Conservation (phyloP, 2,113 vertebrate genomes). For the Proterorhinus semilunaris region DNA sequence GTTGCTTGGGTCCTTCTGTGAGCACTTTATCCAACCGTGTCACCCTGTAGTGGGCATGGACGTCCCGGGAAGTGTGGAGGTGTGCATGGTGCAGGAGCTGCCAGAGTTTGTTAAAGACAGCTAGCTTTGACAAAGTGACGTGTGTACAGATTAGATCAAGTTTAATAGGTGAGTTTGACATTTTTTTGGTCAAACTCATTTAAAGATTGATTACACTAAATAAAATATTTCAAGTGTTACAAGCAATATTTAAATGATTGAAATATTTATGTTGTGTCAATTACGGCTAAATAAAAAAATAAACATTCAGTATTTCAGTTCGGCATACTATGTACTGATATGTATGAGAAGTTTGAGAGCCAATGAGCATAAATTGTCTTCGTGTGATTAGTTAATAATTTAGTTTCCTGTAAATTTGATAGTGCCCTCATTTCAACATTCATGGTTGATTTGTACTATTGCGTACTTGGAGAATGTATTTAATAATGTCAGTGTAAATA, state of each 20-base stretch:
- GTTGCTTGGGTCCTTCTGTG: slow-evolving; percentile 80
- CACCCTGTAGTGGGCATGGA: slow-evolving; percentile 88
- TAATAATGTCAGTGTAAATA: slow-evolving; percentile 70
- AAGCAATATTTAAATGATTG: too few species aligned
- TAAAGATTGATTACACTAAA: too few species aligned
- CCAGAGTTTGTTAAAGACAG: slow-evolving; percentile 84
- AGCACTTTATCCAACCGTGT: slow-evolving; percentile 79
- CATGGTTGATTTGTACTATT: slow-evolving; percentile 17
- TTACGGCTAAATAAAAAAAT: too few species aligned
- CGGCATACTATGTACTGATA: too few species aligned
- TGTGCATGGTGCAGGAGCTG: slow-evolving; percentile 81
- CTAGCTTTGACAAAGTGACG: slow-evolving; percentile 58
- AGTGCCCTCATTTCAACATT: background rate
- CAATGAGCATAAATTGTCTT: background rate
- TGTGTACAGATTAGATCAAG: slow-evolving; percentile 26
- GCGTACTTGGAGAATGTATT: slow-evolving; percentile 44
- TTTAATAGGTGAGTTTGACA: slow-evolving; percentile 9
- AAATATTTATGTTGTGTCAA: too few species aligned
- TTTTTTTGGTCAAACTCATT: too few species aligned
- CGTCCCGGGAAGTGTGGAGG: slow-evolving; percentile 81
- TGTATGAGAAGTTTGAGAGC: background rate
- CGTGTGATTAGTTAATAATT: background rate
- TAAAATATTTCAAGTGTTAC: too few species aligned
- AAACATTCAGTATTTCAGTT: too few species aligned
- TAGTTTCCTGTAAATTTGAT: slow-evolving; percentile 30